These are phyloP conservation scores for Laothoe populi DNA, from an alignment of 2,888 invertebrate genomes.

Conservation along the genomic window DNA sequence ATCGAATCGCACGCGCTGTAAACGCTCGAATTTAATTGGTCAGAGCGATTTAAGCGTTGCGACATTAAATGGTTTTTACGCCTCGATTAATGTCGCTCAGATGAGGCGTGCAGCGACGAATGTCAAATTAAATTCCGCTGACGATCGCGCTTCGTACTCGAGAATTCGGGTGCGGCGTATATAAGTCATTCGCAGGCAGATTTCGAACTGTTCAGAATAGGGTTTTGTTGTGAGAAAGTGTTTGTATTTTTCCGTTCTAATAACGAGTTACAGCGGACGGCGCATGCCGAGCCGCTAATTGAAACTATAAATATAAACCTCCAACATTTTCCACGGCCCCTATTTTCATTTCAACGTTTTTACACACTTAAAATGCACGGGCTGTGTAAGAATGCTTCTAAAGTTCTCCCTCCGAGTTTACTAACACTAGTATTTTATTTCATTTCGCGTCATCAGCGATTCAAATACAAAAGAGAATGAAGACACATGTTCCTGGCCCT, in stretches of 20 bases:
- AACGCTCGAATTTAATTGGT: conserved; percentile 65
- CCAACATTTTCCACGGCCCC: conserved; percentile 62
- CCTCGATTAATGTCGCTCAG: conserved; percentile 71
- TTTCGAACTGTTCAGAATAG: neutral
- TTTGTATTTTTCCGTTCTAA: conserved; percentile 51
- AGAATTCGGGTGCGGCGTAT: conserved; percentile 65
- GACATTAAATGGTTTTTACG: conserved; percentile 66
- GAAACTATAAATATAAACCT: conserved; percentile 79
- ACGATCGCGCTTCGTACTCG: conserved; percentile 62
- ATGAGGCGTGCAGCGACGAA: conserved; percentile 64
- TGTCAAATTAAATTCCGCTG: conserved; percentile 72
- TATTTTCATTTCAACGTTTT: conserved; percentile 63
- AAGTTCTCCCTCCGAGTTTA: conserved; percentile 42
- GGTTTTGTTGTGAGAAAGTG: conserved; percentile 29
- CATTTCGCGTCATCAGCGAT: conserved; percentile 43
- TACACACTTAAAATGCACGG: conserved; percentile 48
- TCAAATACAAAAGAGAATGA: conserved; percentile 48
- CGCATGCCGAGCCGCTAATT: conserved; percentile 75
- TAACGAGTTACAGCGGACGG: conserved; percentile 54
- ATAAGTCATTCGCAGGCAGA: conserved; percentile 40
- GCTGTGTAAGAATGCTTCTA: conserved; percentile 45
- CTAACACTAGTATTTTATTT: conserved; percentile 36
- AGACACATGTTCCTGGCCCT: conserved; percentile 48
- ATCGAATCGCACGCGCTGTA: conserved; percentile 63
- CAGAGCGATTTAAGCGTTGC: conserved; percentile 56